These are phyloP conservation scores for Oasisia sp. DNA, from an alignment of 2,888 invertebrate genomes.

Conservation along the genomic window DNA sequence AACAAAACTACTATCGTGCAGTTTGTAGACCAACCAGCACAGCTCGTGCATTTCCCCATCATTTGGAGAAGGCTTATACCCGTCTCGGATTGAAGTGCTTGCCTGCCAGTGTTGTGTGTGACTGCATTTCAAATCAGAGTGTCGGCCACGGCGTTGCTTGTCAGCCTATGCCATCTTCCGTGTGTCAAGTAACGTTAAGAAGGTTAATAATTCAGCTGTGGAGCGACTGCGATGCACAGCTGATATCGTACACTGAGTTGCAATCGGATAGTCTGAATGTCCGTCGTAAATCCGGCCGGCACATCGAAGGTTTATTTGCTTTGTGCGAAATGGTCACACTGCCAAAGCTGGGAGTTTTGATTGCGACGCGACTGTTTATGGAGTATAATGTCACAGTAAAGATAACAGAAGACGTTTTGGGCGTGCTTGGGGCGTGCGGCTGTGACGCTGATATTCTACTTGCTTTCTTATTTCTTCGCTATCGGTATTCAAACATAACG, in stretches of 20 bases:
- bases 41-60: neutral
- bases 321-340: neutral
- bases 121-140: neutral
- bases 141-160: neutral
- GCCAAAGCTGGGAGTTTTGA: neutral
- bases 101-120: neutral
- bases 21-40: neutral
- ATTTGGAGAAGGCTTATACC: neutral
- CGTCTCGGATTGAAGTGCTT: neutral
- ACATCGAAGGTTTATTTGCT: neutral
- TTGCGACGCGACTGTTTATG: neutral
- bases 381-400: neutral
- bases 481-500: too few relatives aligned
- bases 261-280: neutral
- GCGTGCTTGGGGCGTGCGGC: neutral
- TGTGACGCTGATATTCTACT: too few relatives aligned
- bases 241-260: neutral
- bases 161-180: neutral
- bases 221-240: neutral
- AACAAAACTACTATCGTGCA: neutral
- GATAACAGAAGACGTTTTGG: neutral
- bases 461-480: too few relatives aligned
- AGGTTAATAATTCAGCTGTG: neutral
- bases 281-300: neutral
- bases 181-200: constrained; percentile 3